Percentiles rank a stretch among this genome's conserved stretches.
phyloP scores from a whole-genome alignment of 2,888 invertebrate species.

The Linnaemya vulpina region DNA sequence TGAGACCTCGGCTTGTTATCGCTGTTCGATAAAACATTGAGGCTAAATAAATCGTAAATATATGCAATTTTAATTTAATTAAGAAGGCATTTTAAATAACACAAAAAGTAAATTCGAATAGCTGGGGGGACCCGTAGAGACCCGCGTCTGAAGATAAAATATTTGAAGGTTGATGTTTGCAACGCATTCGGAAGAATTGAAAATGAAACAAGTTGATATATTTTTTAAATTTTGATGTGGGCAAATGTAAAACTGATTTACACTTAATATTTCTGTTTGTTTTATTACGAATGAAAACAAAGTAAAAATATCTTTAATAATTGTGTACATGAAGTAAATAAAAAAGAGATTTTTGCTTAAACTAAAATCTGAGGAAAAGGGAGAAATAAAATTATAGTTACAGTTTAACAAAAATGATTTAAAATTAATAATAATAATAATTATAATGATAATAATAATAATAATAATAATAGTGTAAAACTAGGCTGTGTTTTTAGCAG shows the following conservation, averaged over 20 bases:
- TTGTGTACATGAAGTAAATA: background rate
- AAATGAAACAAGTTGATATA: conserved; percentile 56
- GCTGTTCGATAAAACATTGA: conserved; percentile 21
- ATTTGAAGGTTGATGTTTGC: too few relatives aligned
- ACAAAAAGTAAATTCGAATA: conserved; percentile 47
- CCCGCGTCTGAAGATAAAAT: background rate
- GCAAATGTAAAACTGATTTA: conserved; percentile 60
- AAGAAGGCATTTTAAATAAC: conserved; percentile 49
- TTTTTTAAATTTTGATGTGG: conserved; percentile 35
- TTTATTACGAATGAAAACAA: conserved; percentile 57
- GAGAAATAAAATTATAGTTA: conserved; percentile 53
- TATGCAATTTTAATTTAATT: conserved; percentile 39
- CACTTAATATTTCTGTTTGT: conserved; percentile 46
- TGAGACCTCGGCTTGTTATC: conserved; percentile 13
- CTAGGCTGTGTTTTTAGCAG: conserved; percentile 54
- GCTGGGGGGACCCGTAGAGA: background rate
- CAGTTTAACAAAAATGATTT: conserved; percentile 60
- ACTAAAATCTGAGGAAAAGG: background rate
- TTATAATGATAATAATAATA: conserved; percentile 52
- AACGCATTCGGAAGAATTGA: background rate
- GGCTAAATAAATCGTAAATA: conserved; percentile 32
- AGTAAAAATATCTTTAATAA: conserved; percentile 42
- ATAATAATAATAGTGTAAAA: conserved; percentile 44
- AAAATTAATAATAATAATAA: conserved; percentile 54
- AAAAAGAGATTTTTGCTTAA: conserved; percentile 37